Base-by-base conservation (phyloP, 2,113 vertebrate species). In the Laterallus jamaicensis region DNA sequence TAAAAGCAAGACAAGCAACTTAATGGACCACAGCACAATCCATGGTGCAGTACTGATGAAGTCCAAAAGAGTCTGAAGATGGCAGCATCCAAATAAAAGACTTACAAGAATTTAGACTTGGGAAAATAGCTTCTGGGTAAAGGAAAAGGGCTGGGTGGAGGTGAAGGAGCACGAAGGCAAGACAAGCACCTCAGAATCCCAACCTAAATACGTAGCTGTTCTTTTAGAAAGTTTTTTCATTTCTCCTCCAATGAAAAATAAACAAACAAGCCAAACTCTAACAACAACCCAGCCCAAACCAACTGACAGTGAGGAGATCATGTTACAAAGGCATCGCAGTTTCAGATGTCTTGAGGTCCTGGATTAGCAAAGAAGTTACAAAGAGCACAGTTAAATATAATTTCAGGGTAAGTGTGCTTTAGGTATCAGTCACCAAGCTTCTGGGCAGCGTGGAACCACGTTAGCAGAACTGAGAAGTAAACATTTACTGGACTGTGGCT, bases 141-240 rank as follows among this genome's bases (percentile, higher is more conserved):
- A 69, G 80, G 39, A 60, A 66, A n/a, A 60, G 17, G 54, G 21
- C 32, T 78, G 71, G 15, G 22, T 42, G 44, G 6, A 17, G 25
- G 28, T 2, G 1, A 66, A 40, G 15, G n/a, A 21, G 44, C 40
- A 66, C 0, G 3, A 47, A 37, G 20, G 5, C 0, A 1, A 70
- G 56, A 40, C 12, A 35, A 26, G 40, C 17, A 42, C 28, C 32
- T 42, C 55, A 44, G 74, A 42, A 85, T 19, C 42, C 58, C 56
- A 39, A 29, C 69, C 31, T 14, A 16, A 64, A 47, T 2, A 22
- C 1, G 3, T 11, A 35, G 11, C 40, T 40, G 31, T 26, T 82
- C 42, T 25, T 75, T 44, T 12, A 37, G 35, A 58, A 55, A 58
- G 70, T 21, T 26, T 15, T 31, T 77, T 66, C 2, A 8, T n/a